Evolutionary conservation across 2,113 vertebrate species (phyloP), one percentile per base, ranked within the genome.

Genomic region (Callipepla californica): DNA sequence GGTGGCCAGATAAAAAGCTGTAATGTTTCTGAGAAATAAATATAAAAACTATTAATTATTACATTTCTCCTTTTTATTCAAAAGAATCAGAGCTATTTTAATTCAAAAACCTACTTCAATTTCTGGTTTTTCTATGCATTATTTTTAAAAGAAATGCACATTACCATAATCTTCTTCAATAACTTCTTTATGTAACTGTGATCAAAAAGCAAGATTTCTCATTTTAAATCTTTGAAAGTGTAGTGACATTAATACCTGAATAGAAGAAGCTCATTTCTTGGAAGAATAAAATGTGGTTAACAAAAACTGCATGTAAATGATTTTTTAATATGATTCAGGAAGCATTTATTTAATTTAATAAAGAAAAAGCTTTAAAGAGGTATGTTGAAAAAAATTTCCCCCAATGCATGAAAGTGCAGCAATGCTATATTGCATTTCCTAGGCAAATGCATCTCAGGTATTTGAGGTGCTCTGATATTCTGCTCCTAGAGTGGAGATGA

Each of bases 381-480:
- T 68, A 95, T 95, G 32, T 95, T 95, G 91, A 91, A 83, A 59
- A 44, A 86, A 89, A 51, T 88, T 96, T 88, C 26, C 93, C 55
- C 72, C 67, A 65, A 90, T 78, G 89, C 51, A 28, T 59, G 32
- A 80, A 95, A 92, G 78, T 22, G 42, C 84, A 74, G 76, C 68
- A 90, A 69, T 2, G 34, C 66, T 86, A 93, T 80, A 8, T 13
- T 67, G 57, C 53, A 85, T 47, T 92, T 77, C 67, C 32, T 26
- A 50, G 48, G 70, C 88, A 94, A 90, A 87, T 69, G 18, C 80
- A 84, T 91, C 92, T 96, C 90, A 95, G 68, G 59, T 53, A 72
- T 63, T 76, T 65, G 72, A 87, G 26, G 51, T 48, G 94, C 74
- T 95, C 59, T 80, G 65, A 83, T 86, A 90, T 44, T 72, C 42